Base-by-base conservation (phyloP, 2,797 vertebrate genomes). In the Myioborus miniatus region DNA sequence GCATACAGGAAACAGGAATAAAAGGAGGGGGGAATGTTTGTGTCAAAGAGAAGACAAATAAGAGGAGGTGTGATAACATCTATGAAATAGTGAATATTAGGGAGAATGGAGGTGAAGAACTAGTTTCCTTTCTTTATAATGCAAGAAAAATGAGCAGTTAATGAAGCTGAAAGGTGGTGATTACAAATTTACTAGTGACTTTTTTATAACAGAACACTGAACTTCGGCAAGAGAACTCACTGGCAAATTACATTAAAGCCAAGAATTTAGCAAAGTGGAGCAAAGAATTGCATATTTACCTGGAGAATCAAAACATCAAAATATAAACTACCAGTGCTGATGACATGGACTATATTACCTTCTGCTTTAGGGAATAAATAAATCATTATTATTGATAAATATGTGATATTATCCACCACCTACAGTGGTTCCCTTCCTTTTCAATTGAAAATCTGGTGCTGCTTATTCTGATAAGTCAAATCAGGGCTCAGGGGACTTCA, bases 91-190 rank as follows among this genome's bases (percentile, higher is more conserved):
- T 53, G 79, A 94, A 59, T 79, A 82, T 92, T 74, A 89, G 1
- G 6, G 63, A 77, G 46, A 91, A 89, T 3, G 5, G 65, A 93
- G 62, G 55, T 78, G 62, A 89, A 93, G 39, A 90, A 29, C 53
- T 81, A 37, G 55, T 39, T 76, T 75, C 76, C 36, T 43, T 75
- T 68, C 68, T 76, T 67, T 39, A 34, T 37, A 93, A 86, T 24
- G 37, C 32, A 89, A 78, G 76, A 67, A 89, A 95, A 92, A 92
- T 76, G 72, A 92, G 67, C 79, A 93, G 92, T 72, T 89, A 97
- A 95, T 96, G 91, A 96, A 93, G 85, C 89, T 56, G 94, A 96
- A 94, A 97, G 94, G 94, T 93, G 87, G 41, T 65, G 63, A 96
- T 96, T 95, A 81, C 65, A 86, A 95, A 89, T 89, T 87, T 93